Conservation (phyloP, 2,797 vertebrate genomes). For the Lacerta agilis region DNA sequence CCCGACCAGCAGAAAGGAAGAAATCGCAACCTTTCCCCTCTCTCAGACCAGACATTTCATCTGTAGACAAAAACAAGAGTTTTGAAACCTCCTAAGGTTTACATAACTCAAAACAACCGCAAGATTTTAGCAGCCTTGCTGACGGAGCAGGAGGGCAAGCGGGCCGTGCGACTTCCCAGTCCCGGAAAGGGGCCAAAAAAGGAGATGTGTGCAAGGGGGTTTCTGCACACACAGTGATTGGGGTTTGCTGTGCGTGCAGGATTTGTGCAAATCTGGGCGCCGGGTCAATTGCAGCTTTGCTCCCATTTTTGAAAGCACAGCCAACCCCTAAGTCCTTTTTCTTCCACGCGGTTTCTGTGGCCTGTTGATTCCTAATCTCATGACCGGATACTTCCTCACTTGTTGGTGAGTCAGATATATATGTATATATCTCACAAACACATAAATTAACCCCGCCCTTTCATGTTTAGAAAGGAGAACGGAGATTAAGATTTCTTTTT, state of each 20-base stretch:
- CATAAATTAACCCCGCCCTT: background rate
- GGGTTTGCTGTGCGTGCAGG: background rate
- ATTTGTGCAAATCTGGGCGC: no score
- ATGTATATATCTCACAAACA: background rate
- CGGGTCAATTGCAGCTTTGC: no score
- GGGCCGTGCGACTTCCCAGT: background rate
- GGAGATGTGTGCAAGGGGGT: rapidly evolving
- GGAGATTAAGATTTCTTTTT: background rate
- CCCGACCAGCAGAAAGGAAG: background rate
- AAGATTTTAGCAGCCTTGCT: background rate
- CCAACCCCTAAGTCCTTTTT: background rate
- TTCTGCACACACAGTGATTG: background rate
- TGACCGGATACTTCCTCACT: background rate
- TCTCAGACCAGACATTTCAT: background rate
- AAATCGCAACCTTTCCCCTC: background rate
- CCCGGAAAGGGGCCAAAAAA: background rate
- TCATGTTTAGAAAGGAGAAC: background rate
- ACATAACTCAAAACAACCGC: background rate
- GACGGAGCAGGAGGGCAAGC: conserved; percentile 4
- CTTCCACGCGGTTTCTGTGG: background rate
- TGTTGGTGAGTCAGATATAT: background rate
- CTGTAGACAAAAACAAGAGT: background rate
- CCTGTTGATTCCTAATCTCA: background rate
- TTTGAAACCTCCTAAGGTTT: background rate
- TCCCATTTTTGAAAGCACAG: background rate